Evolutionary conservation across 2,888 invertebrate species (phyloP), one percentile per base, ranked within the genome.

Genomic region (Eupelmus urozonus): DNA sequence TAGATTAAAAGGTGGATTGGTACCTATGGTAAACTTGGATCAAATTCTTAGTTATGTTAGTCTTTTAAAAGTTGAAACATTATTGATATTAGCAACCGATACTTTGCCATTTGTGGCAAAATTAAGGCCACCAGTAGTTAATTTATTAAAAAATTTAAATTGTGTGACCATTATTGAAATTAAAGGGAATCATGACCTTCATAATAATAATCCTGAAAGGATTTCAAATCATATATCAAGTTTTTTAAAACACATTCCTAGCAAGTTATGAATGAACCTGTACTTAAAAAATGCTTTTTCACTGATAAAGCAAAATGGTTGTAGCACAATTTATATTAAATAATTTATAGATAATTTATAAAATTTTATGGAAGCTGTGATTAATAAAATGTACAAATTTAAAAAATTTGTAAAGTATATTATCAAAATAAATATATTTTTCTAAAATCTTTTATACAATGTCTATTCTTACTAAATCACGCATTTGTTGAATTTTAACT

Each of bases 181-280:
- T 0, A 87, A 90, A 0, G 94, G 94, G 0, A 89, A 90, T 51
- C 94, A 94, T 81, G 93, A 94, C 82, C 91, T 93, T 0, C 94
- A 94, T 85, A 91, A 92, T 55, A 92, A 91, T 7, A 84, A 91
- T 81, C 93, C 94, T 0, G 92, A 92, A 79, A 84, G 86, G 9
- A 88, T 94, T 2, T 90, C 90, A 84, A 91, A 92, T 0, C 83
- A 90, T 73, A 90, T 92, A 1, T 89, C 89, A 20, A 89, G 89
- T 82, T 93, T 93, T 57, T 91, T 93, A 0, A 65, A 40, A 16
- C 11, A 70, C 7, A 60, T 76, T 34, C 45, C 71, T 67, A 82
- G 80, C 57, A 82, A 79, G 77, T 72, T 82, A 7, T 82, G 53
- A 75, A n/a, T n/a, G n/a, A n/a, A n/a, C n/a, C n/a, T n/a, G n/a